Evolutionary conservation across 2,888 invertebrate genomes (phyloP), one percentile per base, ranked within the genome.

Genomic region (Standfussiana lucernea): DNA sequence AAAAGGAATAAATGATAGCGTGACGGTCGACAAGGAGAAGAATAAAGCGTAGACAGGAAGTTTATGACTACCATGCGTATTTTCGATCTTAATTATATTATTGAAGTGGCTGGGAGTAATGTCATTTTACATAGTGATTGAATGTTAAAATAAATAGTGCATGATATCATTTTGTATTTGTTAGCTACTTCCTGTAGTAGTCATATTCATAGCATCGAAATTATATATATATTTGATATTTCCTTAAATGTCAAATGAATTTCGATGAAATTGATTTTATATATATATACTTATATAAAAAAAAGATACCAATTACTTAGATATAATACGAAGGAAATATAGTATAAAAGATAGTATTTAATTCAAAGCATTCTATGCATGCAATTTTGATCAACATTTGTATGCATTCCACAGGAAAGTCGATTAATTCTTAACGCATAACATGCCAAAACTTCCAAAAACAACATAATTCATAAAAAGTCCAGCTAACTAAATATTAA

Each of bases 361-460:
- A 47, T 67, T 32, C n/a, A n/a, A 81, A 62, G 5, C 4, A 4
- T 42, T 3, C n/a, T 21, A 50, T 37, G 10, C 18, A 50, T 65
- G 47, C 28, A 37, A 21, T 64, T 28, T 28, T 24, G 15, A 28
- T 56, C 15, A 45, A 35, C 8, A 56, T 37, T 50, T 28, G 18
- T 32, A 21, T 21, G 15, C n/a, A 24, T 80, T 24, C 28, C 15
- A 56, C 35, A n/a, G 8, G 15, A 64, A 40, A 18, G 5, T 15
- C 40, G 40, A n/a, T n/a, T n/a, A 7, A 37, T 35, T 69, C 5
- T 47, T 24, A 13, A 64, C 18, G 11, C 53, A n/a, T 35, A 56
- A 47, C 81, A 78, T 59, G 81, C 75, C 7, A 56, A 81, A 73
- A 56, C 18, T 42, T 35, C 35, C 28, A 74, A 78, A 72, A 65